A percentile compares a stretch with the other conserved stretches of the same genome.
These are phyloP conservation scores for Sciurus niger DNA, from an alignment of 2,113 vertebrate species.

Conservation along the genomic window DNA sequence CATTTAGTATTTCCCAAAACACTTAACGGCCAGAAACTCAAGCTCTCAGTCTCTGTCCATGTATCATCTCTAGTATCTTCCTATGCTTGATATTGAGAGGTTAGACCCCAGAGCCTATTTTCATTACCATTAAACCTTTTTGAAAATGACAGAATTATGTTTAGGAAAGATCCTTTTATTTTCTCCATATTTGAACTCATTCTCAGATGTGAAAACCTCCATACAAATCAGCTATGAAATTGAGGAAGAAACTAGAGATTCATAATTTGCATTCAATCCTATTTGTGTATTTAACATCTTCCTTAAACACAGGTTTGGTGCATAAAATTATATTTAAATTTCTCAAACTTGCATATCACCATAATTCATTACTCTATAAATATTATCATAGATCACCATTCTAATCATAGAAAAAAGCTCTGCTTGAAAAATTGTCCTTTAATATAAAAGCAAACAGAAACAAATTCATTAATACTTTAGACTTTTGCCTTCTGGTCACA, in stretches of 20 bases:
- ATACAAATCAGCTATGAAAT: slow-evolving; percentile 49
- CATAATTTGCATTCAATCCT: slow-evolving; percentile 27
- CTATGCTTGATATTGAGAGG: not conserved
- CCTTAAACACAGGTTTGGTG: slow-evolving; percentile 39
- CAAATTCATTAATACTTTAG: slow-evolving; percentile 45
- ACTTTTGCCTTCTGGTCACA: slow-evolving; percentile 17
- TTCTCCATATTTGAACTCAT: not conserved
- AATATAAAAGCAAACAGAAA: slow-evolving; percentile 52
- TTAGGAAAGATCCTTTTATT: slow-evolving; percentile 41
- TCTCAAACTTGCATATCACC: slow-evolving; percentile 27
- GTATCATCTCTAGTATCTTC: not conserved
- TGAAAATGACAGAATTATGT: not conserved
- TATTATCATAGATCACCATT: slow-evolving; percentile 49
- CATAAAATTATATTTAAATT: slow-evolving; percentile 57
- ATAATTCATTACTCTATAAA: slow-evolving; percentile 25
- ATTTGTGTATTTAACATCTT: slow-evolving; percentile 58
- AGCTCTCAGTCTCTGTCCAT: not conserved
- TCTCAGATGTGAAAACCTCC: slow-evolving; percentile 37
- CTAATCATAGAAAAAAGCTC: not conserved
- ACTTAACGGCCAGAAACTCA: not conserved
- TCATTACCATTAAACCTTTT: not conserved
- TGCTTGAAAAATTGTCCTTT: slow-evolving; percentile 40
- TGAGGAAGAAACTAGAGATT: slow-evolving; percentile 16
- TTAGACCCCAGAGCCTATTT: not conserved
- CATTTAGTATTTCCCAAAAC: not conserved